Evolutionary conservation across 2,888 invertebrate genomes (phyloP).

Genomic region (Xanthorhoe spadicearia): DNA sequence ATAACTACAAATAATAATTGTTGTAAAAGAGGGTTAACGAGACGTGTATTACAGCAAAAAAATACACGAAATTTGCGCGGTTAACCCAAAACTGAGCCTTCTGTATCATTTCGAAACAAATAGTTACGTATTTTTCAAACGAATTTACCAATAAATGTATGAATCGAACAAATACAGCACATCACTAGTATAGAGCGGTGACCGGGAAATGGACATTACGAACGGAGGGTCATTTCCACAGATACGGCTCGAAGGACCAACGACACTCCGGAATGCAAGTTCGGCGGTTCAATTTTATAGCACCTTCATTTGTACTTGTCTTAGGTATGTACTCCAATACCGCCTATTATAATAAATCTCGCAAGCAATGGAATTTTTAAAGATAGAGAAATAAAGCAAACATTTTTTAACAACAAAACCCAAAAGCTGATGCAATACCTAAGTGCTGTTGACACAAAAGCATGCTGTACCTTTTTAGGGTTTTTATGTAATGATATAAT

Average conservation of each 20-base stretch:
- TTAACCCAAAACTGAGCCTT: too few relatives aligned
- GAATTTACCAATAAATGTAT: neutral
- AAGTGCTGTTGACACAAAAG: neutral
- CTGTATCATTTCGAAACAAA: too few relatives aligned
- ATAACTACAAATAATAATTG: too few relatives aligned
- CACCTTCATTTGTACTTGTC: slow-evolving; percentile 11
- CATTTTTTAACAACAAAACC: neutral
- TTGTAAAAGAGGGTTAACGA: too few relatives aligned
- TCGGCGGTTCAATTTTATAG: slow-evolving; percentile 29
- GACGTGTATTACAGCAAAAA: too few relatives aligned
- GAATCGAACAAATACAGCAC: neutral
- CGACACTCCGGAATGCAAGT: slow-evolving; percentile 43
- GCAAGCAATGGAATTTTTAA: neutral
- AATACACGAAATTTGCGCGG: too few relatives aligned
- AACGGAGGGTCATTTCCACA: slow-evolving; percentile 24
- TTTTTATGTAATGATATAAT: slow-evolving; percentile 5
- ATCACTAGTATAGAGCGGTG: slow-evolving; percentile 49
- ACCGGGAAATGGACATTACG: slow-evolving; percentile 62
- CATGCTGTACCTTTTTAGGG: slow-evolving; percentile 6
- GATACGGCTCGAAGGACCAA: slow-evolving; percentile 34
- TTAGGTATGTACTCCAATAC: neutral
- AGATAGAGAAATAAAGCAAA: neutral
- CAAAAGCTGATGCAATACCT: neutral
- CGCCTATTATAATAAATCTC: neutral
- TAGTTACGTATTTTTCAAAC: too few relatives aligned